Base-by-base conservation (phyloP, 2,888 invertebrate species). In the Hipparchia semele region DNA sequence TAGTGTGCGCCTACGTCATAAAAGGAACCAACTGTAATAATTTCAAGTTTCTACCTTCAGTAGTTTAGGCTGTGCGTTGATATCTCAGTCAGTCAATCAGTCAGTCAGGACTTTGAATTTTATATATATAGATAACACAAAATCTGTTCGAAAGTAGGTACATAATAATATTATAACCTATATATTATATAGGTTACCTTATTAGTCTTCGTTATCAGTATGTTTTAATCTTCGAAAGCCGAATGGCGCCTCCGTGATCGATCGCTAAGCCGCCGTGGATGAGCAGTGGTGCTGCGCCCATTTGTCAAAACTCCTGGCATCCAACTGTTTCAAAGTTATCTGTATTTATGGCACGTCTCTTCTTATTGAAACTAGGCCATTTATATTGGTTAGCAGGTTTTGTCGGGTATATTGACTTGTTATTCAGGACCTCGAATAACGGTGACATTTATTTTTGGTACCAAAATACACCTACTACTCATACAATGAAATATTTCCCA, bases 251-350 rank as follows among this genome's bases (percentile, higher is more conserved):
- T 61, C 33, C 60, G 33, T n/a, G 69, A 69, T 69, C 69, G 60
- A 61, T 69, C 69, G 59, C 59, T 69, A 69, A 51, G 72, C 64
- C 59, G 53, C 60, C 66, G 59, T 60, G 69, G 68, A 65, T 66
- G 65, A 73, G 70, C 67, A 60, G 58, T 60, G 73, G 59, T 70
- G 68, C 59, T 72, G 46, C 60, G 39, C 51, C 70, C 70, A 72
- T 75, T 75, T 72, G 59, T 75, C 68, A 72, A 73, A 72, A 75
- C 64, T 69, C 58, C 61, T 75, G 75, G 73, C 75, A 72, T 33
- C 53, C 45, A 58, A 67, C 49, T 68, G 64, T 64, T 68, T 39
- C 33, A 64, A 73, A 68, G 70, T 75, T 54, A 72, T 70, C 68
- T 9, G 70, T 70, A 64, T 75, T 70, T 51, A 12, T 53, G 69